Conservation (phyloP, 2,888 invertebrate genomes). For the Campopleginae sp. region DNA sequence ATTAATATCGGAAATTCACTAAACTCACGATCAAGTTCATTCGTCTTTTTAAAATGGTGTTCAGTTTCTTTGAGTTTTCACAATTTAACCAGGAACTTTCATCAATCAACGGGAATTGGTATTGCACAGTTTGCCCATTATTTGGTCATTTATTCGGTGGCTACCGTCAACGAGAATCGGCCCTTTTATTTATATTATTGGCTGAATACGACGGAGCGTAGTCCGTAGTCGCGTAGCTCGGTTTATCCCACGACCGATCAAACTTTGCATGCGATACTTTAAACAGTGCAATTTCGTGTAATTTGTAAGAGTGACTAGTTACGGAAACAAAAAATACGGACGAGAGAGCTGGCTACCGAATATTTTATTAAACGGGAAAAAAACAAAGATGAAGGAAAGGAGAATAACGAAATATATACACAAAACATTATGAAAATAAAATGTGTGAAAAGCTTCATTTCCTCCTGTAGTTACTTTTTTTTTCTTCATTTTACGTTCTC, state of each 20-base stretch:
- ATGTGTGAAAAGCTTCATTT: conserved; percentile 45
- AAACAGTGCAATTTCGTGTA: conserved; percentile 63
- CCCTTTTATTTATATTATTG: conserved; percentile 37
- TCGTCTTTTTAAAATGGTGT: conserved; percentile 19
- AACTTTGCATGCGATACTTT: conserved; percentile 59
- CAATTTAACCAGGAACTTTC: neutral
- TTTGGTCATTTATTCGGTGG: neutral
- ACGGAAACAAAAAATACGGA: conserved; percentile 1
- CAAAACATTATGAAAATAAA: conserved; percentile 27
- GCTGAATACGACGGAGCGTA: conserved; percentile 62
- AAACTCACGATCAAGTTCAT: conserved; percentile 39
- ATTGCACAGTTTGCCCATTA: neutral
- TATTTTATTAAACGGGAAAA: conserved; percentile 70
- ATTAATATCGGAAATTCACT: conserved; percentile 53
- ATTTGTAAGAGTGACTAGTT: conserved; percentile 51
- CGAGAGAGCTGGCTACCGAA: conserved; percentile 48
- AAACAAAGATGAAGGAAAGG: conserved; percentile 9
- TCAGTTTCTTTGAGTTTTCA: conserved; percentile 11
- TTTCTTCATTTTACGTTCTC: conserved; percentile 39
- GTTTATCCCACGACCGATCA: conserved; percentile 60
- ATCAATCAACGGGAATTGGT: conserved; percentile 7
- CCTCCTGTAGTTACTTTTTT: conserved; percentile 38
- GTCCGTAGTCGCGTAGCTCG: conserved; percentile 63
- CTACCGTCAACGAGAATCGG: conserved; percentile 21
- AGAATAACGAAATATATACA: conserved; percentile 30